Base-by-base conservation (phyloP, 2,113 vertebrate species). In the Salvelinus namaycush region DNA sequence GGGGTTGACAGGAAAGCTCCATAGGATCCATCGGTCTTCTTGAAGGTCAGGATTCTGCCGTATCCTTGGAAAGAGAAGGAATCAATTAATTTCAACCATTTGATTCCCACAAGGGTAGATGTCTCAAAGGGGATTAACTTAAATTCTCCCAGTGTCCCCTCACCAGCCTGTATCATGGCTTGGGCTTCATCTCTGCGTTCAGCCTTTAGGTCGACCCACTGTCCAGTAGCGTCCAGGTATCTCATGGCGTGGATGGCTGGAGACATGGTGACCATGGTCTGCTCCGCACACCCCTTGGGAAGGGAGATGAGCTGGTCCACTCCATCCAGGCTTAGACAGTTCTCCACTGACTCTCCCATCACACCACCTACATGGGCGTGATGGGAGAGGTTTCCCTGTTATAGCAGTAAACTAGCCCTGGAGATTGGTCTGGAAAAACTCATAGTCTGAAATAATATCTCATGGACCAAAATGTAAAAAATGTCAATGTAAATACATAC, bases 261-360 rank as follows among this genome's bases (percentile, higher is more conserved):
- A 3, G 94, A 91, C 88, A 95, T 75, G 48, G 51, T 68, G 7
- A 88, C 0, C 92, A 94, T 93, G 39, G 93, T 94, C 81, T 95
- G 94, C n/a, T 95, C 94, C 0, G 79, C 93, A 1, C 94, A 95
- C 71, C 94, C 94, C 0, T 0, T 59, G 0, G 94, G 94, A 5
- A 93, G 82, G 11, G 64, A 51, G 72, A 95, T 90, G 27, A 93
- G 90, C 2, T 78, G 78, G 2, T 89, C 62, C 22, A 94, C 13
- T 4, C 93, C 94, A 4, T 90, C 86, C 1, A 92, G 77, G 1
- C 92, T 90, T 71, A 95, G 81, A 72, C 89, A 91, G 3, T 92
- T 94, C 22, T 87, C 84, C 68, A 90, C 68, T 0, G 90, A 87
- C 7, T 92, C 89, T 20, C 92, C 39, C 6, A 89, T 89, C 70